Conservation (phyloP, 2,113 vertebrate species). For the Antennarius striatus region DNA sequence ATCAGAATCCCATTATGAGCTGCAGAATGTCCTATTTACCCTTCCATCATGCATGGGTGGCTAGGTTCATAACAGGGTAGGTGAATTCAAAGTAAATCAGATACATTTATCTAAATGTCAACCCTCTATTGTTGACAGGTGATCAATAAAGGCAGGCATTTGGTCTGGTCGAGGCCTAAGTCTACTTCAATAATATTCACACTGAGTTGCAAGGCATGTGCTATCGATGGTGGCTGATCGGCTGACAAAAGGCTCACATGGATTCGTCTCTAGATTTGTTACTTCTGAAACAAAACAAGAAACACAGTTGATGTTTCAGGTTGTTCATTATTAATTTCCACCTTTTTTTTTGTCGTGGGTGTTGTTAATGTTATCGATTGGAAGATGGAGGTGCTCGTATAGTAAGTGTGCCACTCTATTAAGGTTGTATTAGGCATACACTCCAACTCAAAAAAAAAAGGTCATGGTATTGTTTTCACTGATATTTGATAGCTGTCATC, state of each 20-base stretch:
- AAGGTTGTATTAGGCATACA: slow-evolving; percentile 4
- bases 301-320: slow-evolving; percentile 3
- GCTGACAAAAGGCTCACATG: slow-evolving; percentile 20
- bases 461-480: not conserved
- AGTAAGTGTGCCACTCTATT: not conserved
- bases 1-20: not conserved
- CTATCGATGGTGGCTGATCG: slow-evolving; percentile 47
- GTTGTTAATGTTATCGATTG: not conserved
- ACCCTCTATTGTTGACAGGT: slow-evolving; percentile 37
- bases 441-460: not conserved
- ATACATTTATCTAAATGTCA: slow-evolving; percentile 60
- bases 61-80: slow-evolving; percentile 18
- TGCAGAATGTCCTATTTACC: not conserved
- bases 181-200: slow-evolving; percentile 55
- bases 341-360: not conserved
- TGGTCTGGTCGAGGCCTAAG: slow-evolving; percentile 40
- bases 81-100: slow-evolving; percentile 41
- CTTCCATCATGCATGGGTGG: not conserved
- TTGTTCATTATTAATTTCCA: slow-evolving; percentile 3
- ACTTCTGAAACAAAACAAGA: slow-evolving; percentile 11
- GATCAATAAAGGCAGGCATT: slow-evolving; percentile 50
- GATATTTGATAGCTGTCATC: slow-evolving; percentile 9
- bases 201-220: slow-evolving; percentile 36
- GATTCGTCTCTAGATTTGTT: slow-evolving; percentile 31
- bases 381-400: too few species aligned